These are phyloP conservation scores for Drosophila guanche DNA, from an alignment of 1,140 invertebrate genomes.

Conservation along the genomic window DNA sequence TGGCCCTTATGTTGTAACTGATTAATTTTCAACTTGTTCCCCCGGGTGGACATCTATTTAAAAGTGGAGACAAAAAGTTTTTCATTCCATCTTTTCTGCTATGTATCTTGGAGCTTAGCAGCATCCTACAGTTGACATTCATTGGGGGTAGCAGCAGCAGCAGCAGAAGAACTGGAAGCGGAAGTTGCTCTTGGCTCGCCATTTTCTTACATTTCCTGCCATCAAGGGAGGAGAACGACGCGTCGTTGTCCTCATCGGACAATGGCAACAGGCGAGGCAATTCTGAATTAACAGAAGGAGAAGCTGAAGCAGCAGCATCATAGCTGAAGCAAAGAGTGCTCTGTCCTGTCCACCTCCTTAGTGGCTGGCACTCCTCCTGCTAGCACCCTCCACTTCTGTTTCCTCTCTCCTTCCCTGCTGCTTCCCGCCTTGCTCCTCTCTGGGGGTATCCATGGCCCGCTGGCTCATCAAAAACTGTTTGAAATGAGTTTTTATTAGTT, in stretches of 20 bases:
- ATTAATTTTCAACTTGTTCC: slow-evolving; percentile 41
- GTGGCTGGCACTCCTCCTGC: not conserved
- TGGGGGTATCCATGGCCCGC: slow-evolving; percentile 13
- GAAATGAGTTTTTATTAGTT: slow-evolving; percentile 78
- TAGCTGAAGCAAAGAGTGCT: slow-evolving; percentile 36
- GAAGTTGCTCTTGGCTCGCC: slow-evolving; percentile 61
- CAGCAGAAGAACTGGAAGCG: slow-evolving; percentile 29
- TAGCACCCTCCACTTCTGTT: not conserved
- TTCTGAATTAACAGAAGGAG: slow-evolving; percentile 63
- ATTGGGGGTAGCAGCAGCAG: slow-evolving; percentile 39
- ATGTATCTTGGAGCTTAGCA: not conserved
- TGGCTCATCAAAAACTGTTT: slow-evolving; percentile 73
- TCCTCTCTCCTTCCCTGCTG: not conserved
- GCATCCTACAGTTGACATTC: slow-evolving; percentile 62
- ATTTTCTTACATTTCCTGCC: slow-evolving; percentile 62
- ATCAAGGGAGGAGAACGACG: slow-evolving; percentile 13
- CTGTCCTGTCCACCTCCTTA: slow-evolving; percentile 31
- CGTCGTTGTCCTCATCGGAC: slow-evolving; percentile 19
- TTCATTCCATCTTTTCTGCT: not conserved
- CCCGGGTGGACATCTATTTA: slow-evolving; percentile 5
- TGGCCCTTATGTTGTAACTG: slow-evolving; percentile 51
- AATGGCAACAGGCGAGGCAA: slow-evolving; percentile 70
- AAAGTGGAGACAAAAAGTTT: slow-evolving; percentile 31
- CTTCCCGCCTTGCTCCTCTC: slow-evolving; percentile 6
- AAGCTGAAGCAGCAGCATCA: not conserved